Evolutionary conservation across 2,888 invertebrate genomes (phyloP).

Genomic region (Amblyjoppa proteus): DNA sequence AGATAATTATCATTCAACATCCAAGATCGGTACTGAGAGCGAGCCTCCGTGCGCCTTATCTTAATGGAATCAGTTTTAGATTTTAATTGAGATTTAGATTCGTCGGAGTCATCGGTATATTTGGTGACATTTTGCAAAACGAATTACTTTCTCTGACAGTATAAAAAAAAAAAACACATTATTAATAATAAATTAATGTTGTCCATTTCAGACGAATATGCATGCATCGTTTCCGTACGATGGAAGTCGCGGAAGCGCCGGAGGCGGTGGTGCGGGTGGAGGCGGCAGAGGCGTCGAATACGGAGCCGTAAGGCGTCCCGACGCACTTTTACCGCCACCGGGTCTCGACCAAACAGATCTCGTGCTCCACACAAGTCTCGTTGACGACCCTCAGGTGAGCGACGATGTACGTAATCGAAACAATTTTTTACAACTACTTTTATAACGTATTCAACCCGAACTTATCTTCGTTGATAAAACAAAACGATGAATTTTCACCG

Average conservation of each 20-base stretch:
- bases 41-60: slow-evolving; percentile 55
- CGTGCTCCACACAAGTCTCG: slow-evolving; percentile 84
- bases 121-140: slow-evolving; percentile 50
- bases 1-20: slow-evolving; percentile 43
- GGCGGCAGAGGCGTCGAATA: slow-evolving; percentile 79
- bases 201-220: slow-evolving; percentile 84
- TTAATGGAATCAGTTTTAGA: slow-evolving; percentile 66
- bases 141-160: slow-evolving; percentile 20
- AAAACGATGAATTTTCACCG: neutral
- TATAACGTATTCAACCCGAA: neutral
- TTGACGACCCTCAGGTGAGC: slow-evolving; percentile 85
- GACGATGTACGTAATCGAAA: slow-evolving; percentile 84
- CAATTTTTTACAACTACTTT: slow-evolving; percentile 56
- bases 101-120: slow-evolving; percentile 54
- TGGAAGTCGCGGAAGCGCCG: slow-evolving; percentile 83
- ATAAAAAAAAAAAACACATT: slow-evolving; percentile 6
- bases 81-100: neutral
- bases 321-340: slow-evolving; percentile 83
- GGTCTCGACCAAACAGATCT: slow-evolving; percentile 84
- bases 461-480: neutral
- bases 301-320: slow-evolving; percentile 83
- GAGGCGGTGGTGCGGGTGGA: slow-evolving; percentile 83
- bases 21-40: neutral
- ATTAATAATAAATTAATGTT: neutral
- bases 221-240: slow-evolving; percentile 86